A percentile compares a stretch with the other conserved stretches of the same genome.
These are phyloP conservation scores for Popillia japonica DNA, from an alignment of 1,140 invertebrate species.

Conservation along the genomic window DNA sequence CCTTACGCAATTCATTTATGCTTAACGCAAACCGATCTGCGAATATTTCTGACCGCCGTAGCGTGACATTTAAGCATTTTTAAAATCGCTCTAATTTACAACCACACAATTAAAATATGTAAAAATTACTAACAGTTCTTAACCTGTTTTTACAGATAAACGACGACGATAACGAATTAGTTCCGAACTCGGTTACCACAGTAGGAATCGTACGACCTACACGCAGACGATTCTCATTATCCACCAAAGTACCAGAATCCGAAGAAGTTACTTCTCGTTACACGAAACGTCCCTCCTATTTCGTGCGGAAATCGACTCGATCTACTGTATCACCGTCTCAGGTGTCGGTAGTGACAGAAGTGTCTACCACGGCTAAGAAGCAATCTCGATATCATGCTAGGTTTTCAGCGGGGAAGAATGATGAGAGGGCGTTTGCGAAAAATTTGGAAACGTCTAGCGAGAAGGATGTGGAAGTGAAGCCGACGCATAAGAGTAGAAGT, in stretches of 20 bases:
- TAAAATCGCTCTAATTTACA: too few relatives aligned
- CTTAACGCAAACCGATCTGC: not conserved
- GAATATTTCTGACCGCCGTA: not conserved
- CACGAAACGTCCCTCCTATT: slow-evolving; percentile 39
- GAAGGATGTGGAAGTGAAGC: not conserved
- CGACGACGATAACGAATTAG: slow-evolving; percentile 53
- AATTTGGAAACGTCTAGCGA: not conserved
- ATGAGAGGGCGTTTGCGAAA: not conserved
- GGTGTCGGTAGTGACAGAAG: slow-evolving; percentile 25
- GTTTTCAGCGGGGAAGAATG: slow-evolving; percentile 37
- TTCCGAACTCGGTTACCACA: slow-evolving; percentile 43
- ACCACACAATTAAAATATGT: too few relatives aligned
- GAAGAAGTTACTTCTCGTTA: slow-evolving; percentile 30
- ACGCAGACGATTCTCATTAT: slow-evolving; percentile 46
- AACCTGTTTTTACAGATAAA: slow-evolving; percentile 44
- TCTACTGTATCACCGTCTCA: slow-evolving; percentile 41
- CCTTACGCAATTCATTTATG: not conserved
- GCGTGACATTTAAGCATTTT: not conserved
- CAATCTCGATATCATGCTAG: slow-evolving; percentile 47
- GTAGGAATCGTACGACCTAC: slow-evolving; percentile 41
- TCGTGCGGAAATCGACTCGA: slow-evolving; percentile 42
- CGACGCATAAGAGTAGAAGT: slow-evolving; percentile 21
- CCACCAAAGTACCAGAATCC: slow-evolving; percentile 45
- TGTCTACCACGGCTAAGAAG: slow-evolving; percentile 7
- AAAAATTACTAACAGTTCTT: too few relatives aligned